Evolutionary conservation across 2,888 invertebrate genomes (phyloP).

Genomic region (Quadroppia sp.): DNA sequence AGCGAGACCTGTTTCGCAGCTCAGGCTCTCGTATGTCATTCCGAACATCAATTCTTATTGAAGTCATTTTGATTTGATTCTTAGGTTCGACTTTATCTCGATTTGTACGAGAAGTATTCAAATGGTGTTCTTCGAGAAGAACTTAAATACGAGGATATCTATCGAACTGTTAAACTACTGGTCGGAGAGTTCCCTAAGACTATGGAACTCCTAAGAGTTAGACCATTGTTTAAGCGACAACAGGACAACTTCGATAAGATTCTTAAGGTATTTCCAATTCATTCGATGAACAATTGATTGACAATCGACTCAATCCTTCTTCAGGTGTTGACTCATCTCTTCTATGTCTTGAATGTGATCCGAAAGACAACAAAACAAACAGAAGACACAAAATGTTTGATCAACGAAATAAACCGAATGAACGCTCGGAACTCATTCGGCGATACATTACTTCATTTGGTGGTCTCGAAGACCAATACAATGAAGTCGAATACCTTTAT

Average conservation of each 20-base stretch:
- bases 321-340: conserved; percentile 65
- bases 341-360: conserved; percentile 65
- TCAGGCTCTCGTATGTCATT: conserved; percentile 74
- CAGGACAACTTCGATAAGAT: conserved; percentile 72
- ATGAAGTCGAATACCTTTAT: conserved; percentile 64
- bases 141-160: conserved; percentile 66
- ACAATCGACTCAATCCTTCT: neutral
- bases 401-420: conserved; percentile 55
- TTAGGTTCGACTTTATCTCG: conserved; percentile 72
- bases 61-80: neutral
- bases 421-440: conserved; percentile 67
- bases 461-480: conserved; percentile 70
- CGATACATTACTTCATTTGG: conserved; percentile 78
- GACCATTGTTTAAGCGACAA: conserved; percentile 71
- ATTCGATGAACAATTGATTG: neutral
- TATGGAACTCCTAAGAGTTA: conserved; percentile 56
- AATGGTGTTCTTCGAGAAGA: conserved; percentile 52
- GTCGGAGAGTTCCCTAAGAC: conserved; percentile 61
- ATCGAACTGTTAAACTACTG: conserved; percentile 65
- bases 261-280: conserved; percentile 59
- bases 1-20: conserved; percentile 80
- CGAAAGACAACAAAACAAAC: conserved; percentile 52
- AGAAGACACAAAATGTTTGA: conserved; percentile 58
- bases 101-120: conserved; percentile 53
- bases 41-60: neutral